Conservation (phyloP, 1,140 invertebrate species). For the Solenopsis invicta region DNA sequence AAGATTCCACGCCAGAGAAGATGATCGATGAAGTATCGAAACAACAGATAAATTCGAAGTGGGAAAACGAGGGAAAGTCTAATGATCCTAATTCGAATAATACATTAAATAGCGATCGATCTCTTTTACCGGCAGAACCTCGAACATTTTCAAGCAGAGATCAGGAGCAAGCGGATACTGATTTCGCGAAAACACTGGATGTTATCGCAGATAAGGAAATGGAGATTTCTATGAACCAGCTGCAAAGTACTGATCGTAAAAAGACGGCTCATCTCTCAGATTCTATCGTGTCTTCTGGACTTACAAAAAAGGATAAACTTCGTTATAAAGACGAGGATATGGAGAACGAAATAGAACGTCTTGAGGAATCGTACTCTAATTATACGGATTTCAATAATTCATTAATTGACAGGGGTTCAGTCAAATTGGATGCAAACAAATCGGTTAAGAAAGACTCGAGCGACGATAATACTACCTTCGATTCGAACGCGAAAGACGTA, state of each 20-base stretch:
- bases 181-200: constrained; percentile 13
- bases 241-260: neutral
- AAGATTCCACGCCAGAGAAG: neutral
- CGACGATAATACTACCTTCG: neutral
- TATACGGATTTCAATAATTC: neutral
- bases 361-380: neutral
- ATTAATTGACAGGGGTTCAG: neutral
- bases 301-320: neutral
- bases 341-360: neutral
- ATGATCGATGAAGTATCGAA: neutral
- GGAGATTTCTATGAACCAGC: neutral
- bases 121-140: neutral
- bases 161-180: neutral
- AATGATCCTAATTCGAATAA: constrained; percentile 1
- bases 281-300: neutral
- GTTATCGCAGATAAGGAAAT: constrained; percentile 27
- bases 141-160: neutral
- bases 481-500: neutral
- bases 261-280: neutral
- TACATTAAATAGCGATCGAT: neutral
- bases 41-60: neutral
- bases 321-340: neutral
- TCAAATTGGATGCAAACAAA: constrained; percentile 4
- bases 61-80: neutral
- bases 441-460: neutral